Conservation (phyloP, 2,888 invertebrate genomes). For the Gonocerus acuteangulatus region DNA sequence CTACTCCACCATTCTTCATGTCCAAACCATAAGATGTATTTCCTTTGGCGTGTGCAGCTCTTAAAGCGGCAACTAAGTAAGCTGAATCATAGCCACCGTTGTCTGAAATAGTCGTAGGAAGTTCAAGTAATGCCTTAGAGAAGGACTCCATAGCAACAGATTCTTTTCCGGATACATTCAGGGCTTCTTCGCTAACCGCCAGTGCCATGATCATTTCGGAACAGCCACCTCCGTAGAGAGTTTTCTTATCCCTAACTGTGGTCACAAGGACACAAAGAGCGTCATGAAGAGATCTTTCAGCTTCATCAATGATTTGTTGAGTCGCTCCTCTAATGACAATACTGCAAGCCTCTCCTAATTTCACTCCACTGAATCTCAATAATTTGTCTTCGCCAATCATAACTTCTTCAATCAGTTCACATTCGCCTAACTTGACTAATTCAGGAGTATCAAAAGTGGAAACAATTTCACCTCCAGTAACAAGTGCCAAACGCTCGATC, state of each 20-base stretch:
- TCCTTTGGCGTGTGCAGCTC: slow-evolving; percentile 83
- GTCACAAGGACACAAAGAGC: slow-evolving; percentile 94
- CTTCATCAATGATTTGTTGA: slow-evolving; percentile 96
- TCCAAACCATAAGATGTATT: slow-evolving; percentile 67
- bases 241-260: slow-evolving; percentile 86
- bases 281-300: slow-evolving; percentile 95
- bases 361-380: slow-evolving; percentile 88
- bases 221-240: slow-evolving; percentile 88
- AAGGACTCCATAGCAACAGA: slow-evolving; percentile 95
- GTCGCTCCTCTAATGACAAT: slow-evolving; percentile 96
- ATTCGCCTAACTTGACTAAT: slow-evolving; percentile 83
- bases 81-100: slow-evolving; percentile 98
- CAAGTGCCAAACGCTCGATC: slow-evolving; percentile 91
- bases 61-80: slow-evolving; percentile 81
- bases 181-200: slow-evolving; percentile 74
- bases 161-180: slow-evolving; percentile 90
- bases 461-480: slow-evolving; percentile 96
- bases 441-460: slow-evolving; percentile 96
- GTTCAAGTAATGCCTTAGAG: slow-evolving; percentile 75
- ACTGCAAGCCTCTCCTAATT: slow-evolving; percentile 92
- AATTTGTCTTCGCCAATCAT: slow-evolving; percentile 96
- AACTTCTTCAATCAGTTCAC: slow-evolving; percentile 93
- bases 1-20: slow-evolving; percentile 80
- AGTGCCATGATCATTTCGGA: slow-evolving; percentile 96
- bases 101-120: slow-evolving; percentile 95